Evolutionary conservation across 2,113 vertebrate species (phyloP).

Genomic region (Argyrosomus japonicus): DNA sequence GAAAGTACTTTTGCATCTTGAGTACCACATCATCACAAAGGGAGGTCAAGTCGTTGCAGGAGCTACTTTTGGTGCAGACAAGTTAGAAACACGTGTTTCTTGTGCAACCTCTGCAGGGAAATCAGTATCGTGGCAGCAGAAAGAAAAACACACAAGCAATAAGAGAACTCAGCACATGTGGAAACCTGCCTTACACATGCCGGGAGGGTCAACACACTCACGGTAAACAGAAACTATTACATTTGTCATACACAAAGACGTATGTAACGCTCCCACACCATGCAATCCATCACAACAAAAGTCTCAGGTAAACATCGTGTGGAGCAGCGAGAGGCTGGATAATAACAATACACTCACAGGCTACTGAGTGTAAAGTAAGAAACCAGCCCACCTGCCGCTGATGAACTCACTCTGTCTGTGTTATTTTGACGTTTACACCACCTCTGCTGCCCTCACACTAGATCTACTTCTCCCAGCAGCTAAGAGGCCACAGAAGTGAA

Average conservation of each 20-base stretch:
- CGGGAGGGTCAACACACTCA: constrained; percentile 38
- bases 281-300: constrained; percentile 37
- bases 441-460: constrained; percentile 35
- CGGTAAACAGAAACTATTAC: constrained; percentile 41
- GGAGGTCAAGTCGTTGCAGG: neutral
- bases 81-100: neutral
- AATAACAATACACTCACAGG: constrained; percentile 18
- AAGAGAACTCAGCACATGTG: constrained; percentile 64
- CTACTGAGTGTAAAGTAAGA: neutral
- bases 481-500: constrained; percentile 11
- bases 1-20: neutral
- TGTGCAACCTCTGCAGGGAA: constrained; percentile 2
- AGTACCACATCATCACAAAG: neutral
- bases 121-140: constrained; percentile 5
- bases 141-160: neutral
- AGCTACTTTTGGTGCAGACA: neutral
- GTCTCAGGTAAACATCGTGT: constrained; percentile 24
- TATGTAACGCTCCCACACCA: constrained; percentile 2
- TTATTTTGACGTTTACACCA: constrained; percentile 30
- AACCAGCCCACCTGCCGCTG: neutral
- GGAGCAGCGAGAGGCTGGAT: neutral
- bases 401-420: constrained; percentile 2
- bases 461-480: constrained; percentile 18
- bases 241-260: constrained; percentile 12
- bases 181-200: constrained; percentile 75